Percentiles rank a stretch among this genome's conserved stretches.
Evolutionary conservation across 1,140 invertebrate genomes (phyloP).

Genomic region (Gerris buenoi): DNA sequence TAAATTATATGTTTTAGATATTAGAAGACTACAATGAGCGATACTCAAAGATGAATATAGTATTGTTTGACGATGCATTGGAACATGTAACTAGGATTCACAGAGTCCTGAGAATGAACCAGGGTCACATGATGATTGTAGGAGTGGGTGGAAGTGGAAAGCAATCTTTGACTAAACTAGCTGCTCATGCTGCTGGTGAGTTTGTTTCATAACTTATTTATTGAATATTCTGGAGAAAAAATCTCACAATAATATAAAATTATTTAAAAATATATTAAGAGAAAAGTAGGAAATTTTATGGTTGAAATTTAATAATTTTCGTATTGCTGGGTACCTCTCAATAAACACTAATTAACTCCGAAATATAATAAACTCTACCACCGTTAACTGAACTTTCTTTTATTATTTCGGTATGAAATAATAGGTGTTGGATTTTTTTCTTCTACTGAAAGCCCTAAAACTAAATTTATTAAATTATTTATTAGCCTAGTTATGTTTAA

Average conservation of each 20-base stretch:
- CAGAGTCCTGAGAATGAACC: conserved; percentile 62
- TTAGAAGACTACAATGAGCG: conserved; percentile 70
- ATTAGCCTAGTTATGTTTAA: no score
- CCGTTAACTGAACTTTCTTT: no score
- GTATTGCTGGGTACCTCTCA: no score
- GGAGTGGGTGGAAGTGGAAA: conserved; percentile 79
- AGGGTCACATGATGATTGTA: conserved; percentile 67
- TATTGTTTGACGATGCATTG: conserved; percentile 77
- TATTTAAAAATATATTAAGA: neutral
- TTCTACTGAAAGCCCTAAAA: no score
- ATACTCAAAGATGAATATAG: conserved; percentile 58
- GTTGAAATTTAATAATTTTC: no score
- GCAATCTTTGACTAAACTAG: conserved; percentile 49
- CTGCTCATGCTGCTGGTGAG: conserved; percentile 54
- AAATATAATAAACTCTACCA: no score
- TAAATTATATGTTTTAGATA: conserved; percentile 48
- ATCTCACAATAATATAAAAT: neutral
- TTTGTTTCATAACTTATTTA: no score
- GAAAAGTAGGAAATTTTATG: neutral
- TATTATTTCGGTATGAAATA: no score
- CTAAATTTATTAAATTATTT: no score
- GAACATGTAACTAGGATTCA: conserved; percentile 76
- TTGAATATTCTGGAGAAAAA: no score
- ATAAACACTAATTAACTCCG: no score
- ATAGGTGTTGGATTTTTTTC: no score